Evolutionary conservation across 1,140 invertebrate genomes (phyloP), one percentile per base, ranked within the genome.

Genomic region (Leptopilina boulardi): DNA sequence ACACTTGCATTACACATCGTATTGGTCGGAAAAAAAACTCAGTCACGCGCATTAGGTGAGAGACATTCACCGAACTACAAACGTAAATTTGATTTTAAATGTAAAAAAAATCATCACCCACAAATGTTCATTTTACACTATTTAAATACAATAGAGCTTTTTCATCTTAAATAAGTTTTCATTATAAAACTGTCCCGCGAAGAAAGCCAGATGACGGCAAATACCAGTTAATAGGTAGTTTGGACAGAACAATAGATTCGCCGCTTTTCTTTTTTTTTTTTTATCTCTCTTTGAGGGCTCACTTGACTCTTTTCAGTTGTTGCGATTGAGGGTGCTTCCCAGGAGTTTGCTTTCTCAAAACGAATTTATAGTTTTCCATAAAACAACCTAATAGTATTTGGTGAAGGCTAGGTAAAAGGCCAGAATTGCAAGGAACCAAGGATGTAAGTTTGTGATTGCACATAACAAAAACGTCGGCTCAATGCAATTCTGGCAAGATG

Each of bases 91-190:
- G 86, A 88, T 89, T 88, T 90, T 81, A 88, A 89, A 86, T 86
- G 81, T 87, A 90, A 89, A 87, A 86, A 87, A 87, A 87, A 88
- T 85, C 83, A 87, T 90, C 89, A 87, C 86, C 87, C 88, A 89
- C 86, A 88, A 87, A 87, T 89, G 87, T 91, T 83, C 89, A 91
- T 91, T 90, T 91, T 90, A 91, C 90, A 91, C 88, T 91, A 90
- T 90, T 91, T 91, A 90, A 91, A 91, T 90, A 91, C 87, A 90
- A 91, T 90, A 89, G 85, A 90, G 82, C 86, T 91, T 91, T 86
- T 83, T 87, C 88, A 87, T 90, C 87, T 91, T 90, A 91, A 91
- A 91, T 91, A 91, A 91, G 89, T 91, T 89, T 89, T 85, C 81
- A 73, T 87, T 91, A 89, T 85, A 90, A 90, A 91, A 90, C 81